Conservation (phyloP, 2,888 invertebrate species). For the Trilocha varians region DNA sequence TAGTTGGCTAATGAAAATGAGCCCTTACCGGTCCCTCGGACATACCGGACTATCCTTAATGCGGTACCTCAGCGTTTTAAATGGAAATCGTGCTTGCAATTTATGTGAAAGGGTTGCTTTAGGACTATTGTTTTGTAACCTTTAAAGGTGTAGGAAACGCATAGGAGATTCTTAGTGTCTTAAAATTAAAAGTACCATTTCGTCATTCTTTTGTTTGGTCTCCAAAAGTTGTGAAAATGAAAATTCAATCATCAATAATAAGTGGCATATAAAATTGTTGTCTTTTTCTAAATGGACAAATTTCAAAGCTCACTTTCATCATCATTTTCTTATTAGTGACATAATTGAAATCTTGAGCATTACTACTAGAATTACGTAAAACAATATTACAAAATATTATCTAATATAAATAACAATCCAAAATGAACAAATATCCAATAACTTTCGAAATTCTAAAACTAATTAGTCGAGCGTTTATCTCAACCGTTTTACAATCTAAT, state of each 20-base stretch:
- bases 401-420: constrained; percentile 4
- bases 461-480: constrained; percentile 38
- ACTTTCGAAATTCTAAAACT: constrained; percentile 29
- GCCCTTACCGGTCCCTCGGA: constrained; percentile 54
- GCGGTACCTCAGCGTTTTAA: constrained; percentile 49
- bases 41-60: constrained; percentile 46
- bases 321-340: too few relatives aligned
- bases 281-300: too few relatives aligned
- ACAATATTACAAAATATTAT: background rate
- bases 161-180: too few relatives aligned
- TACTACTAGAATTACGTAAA: background rate
- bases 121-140: constrained; percentile 47
- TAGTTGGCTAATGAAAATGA: constrained; percentile 68
- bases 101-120: constrained; percentile 59
- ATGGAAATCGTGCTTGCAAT: constrained; percentile 65
- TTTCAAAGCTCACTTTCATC: too few relatives aligned
- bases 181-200: too few relatives aligned
- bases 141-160: constrained; percentile 9
- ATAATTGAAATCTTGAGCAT: background rate
- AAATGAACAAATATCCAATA: background rate
- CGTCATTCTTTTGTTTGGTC: too few relatives aligned
- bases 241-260: too few relatives aligned
- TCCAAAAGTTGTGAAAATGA: too few relatives aligned
- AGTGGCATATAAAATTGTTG: too few relatives aligned
- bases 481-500: constrained; percentile 45